Evolutionary conservation across 2,888 invertebrate species (phyloP).

Genomic region (Lordiphosa fenestrarum): DNA sequence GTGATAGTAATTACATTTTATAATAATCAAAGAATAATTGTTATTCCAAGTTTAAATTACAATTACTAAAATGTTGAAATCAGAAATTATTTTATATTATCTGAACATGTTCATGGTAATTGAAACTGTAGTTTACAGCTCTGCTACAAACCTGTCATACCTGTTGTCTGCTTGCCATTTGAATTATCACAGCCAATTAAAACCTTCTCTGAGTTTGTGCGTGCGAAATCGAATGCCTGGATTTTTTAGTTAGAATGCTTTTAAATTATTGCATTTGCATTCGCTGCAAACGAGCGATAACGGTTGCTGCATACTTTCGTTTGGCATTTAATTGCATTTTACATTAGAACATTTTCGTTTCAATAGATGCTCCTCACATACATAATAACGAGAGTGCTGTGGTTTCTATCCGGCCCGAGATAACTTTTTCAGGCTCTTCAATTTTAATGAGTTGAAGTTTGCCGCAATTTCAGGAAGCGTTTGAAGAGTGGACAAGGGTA

Average conservation of each 20-base stretch:
- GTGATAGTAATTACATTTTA: too few relatives aligned
- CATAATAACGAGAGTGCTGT: conserved; percentile 17
- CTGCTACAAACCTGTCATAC: too few relatives aligned
- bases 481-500: conserved; percentile 1
- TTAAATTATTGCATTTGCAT: conserved; percentile 8
- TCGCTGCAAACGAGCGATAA: not conserved
- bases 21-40: too few relatives aligned
- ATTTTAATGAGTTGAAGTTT: conserved; percentile 58
- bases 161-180: not conserved
- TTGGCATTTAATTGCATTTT: conserved; percentile 6
- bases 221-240: conserved; percentile 5
- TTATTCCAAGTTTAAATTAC: too few relatives aligned
- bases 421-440: conserved; percentile 45
- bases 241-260: conserved; percentile 4
- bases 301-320: too few relatives aligned
- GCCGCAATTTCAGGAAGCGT: conserved; percentile 29
- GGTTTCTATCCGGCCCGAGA: conserved; percentile 18
- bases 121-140: too few relatives aligned
- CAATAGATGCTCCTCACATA: not conserved
- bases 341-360: conserved; percentile 4
- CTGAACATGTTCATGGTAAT: too few relatives aligned
- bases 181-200: conserved; percentile 49
- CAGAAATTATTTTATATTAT: too few relatives aligned
- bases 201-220: conserved; percentile 30
- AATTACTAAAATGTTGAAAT: too few relatives aligned